phyloP scores from a whole-genome alignment of 1,140 invertebrate species.

The Drepana arcuata region DNA sequence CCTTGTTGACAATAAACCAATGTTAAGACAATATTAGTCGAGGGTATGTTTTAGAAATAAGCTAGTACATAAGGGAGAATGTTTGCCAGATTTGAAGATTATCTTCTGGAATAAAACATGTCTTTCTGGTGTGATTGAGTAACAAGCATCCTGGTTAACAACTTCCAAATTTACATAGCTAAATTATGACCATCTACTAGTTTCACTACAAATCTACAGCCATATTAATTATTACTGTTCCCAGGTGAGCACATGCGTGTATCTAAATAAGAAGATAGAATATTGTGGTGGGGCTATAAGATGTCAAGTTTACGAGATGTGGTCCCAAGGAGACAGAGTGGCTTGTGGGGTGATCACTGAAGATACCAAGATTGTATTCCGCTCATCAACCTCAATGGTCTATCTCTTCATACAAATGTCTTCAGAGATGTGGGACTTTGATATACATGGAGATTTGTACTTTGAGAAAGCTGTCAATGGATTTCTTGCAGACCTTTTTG shows the following conservation, averaged over 20 bases:
- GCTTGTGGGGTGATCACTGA: conserved; percentile 96
- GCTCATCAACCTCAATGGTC: conserved; percentile 97
- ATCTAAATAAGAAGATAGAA: conserved; percentile 96
- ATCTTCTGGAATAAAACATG: too few species aligned
- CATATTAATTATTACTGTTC: too few species aligned
- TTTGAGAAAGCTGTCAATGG: conserved; percentile 97
- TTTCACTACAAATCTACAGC: too few species aligned
- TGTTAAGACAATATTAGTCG: too few species aligned
- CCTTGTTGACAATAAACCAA: too few species aligned
- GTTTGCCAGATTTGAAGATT: too few species aligned
- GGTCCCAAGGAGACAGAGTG: conserved; percentile 95
- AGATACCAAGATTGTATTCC: conserved; percentile 97
- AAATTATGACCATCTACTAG: too few species aligned
- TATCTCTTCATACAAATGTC: conserved; percentile 99
- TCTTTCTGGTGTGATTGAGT: too few species aligned
- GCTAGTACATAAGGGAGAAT: too few species aligned
- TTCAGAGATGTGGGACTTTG: conserved; percentile 99
- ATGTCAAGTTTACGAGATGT: conserved; percentile 90
- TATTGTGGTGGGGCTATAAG: conserved; percentile 87
- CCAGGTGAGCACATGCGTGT: conserved; percentile 92
- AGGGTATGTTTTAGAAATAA: too few species aligned
- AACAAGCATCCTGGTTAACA: too few species aligned
- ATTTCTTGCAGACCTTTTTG: conserved; percentile 96
- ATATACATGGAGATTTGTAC: conserved; percentile 98
- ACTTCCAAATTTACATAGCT: too few species aligned